Evolutionary conservation across 92 coral and sea anemone genomes (phyloP), one percentile per base, ranked within the genome.

Genomic region (Actinostola sp.): DNA sequence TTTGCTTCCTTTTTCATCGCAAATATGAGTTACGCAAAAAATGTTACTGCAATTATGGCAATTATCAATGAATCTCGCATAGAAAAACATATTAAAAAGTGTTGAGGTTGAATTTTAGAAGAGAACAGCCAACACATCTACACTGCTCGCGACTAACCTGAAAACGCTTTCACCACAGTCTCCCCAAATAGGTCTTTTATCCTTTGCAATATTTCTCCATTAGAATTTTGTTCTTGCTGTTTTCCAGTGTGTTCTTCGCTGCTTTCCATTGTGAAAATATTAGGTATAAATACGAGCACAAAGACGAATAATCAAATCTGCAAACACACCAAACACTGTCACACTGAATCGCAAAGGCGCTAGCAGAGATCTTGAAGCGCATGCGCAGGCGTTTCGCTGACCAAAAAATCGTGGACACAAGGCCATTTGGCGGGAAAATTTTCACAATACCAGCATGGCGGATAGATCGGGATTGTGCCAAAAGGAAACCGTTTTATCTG

Each of bases 401-500:
- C 45, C 45, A 39, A 46, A 46, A 46, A 46, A 36, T 46, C 53
- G 45, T 39, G 45, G 45, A 14, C 45, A 7, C 45, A 14, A 39
- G 45, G 45, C 45, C 14, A 39, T 39, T 39, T 39, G 45, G 45
- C 45, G 45, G 45, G 45, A 39, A n/a, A n/a, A n/a, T 46, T 46
- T 46, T 46, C 3, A 46, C 3, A 7, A 46, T 46, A 2, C 23
- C 5, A 6, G 23, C 7, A 46, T 16, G 53, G 53, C 6, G 53
- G 45, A 51, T 51, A 51, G 58, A 23, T 16, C 23, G 23, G 55
- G 15, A 35, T 41, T 67, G 50, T 69, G 75, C 27, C 44, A 50
- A 34, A 53, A 20, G 42, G 29, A 69, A 48, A 50, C 13, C 26
- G 17, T 71, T 71, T 31, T 51, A 71, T 26, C 30, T 75, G 83